Evolutionary conservation across 2,888 invertebrate genomes (phyloP), one percentile per base, ranked within the genome.

Genomic region (Lagria hirta): DNA sequence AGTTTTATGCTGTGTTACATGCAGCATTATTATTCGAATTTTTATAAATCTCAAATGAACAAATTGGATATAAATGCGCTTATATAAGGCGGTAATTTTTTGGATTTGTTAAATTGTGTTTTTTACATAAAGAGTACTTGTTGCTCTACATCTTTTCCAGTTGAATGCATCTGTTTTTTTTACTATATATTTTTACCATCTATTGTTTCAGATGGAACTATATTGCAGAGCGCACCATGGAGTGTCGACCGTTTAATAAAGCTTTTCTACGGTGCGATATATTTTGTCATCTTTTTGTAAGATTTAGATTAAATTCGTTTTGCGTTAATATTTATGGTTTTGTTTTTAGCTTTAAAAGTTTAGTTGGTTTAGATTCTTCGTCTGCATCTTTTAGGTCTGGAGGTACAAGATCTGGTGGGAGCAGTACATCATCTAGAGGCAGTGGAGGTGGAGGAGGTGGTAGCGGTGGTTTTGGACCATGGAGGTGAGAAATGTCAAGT

Each of bases 251-350:
- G 33, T 15, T 3, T 44, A 4, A 32, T 17, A 3, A 38, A 33
- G 28, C 7, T 44, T 7, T 38, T 44, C 17, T 37, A 36, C 11
- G 42, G 35, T 7, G 21, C 18, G 5, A 32, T 36, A n/a, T 32
- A 32, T 27, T 43, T 48, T 11, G 28, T 43, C 8, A 22, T 38
- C 4, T 48, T 34, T 8, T 48, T 43, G 43, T 38, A 43, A 36
- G 43, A 38, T 34, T 10, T 21, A 3, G 11, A 11, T 3, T 21
- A 6, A 14, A 28, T 5, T 22, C 16, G 28, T 15, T 35, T 16
- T 10, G 16, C 6, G 26, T 23, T n/a, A 7, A 18, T 14, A n/a
- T n/a, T n/a, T n/a, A n/a, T n/a, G n/a, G n/a, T n/a, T n/a, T 34
- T 3, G 2, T 30, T 32, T 35, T 3, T 20, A 43, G 37, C 17